These are phyloP conservation scores for Labroides dimidiatus DNA, from an alignment of 2,797 vertebrate genomes.

Conservation along the genomic window DNA sequence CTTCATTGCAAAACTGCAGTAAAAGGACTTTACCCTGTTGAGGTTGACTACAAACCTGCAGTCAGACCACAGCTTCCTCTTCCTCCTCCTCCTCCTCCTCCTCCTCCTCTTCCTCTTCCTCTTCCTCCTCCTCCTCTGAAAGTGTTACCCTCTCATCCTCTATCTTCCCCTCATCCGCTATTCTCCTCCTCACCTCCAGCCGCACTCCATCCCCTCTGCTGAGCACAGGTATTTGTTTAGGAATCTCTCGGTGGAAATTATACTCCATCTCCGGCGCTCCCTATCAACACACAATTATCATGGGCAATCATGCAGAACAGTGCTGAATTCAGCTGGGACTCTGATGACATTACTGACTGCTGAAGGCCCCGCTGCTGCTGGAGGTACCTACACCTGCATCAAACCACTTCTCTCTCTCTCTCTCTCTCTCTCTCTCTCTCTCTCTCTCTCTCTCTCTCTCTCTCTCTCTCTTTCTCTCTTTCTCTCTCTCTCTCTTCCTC, in stretches of 20 bases:
- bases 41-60: constrained; percentile 15
- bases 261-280: constrained; percentile 97
- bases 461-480: too few species aligned
- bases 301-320: constrained; percentile 99
- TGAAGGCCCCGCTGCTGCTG: constrained; percentile 84
- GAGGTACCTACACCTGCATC: constrained; percentile 82
- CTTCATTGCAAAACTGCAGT: neutral
- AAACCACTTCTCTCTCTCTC: constrained; percentile 15
- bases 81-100: constrained; percentile 25
- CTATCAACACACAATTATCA: constrained; percentile 99
- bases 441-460: too few species aligned
- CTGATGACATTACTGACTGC: constrained; percentile 97
- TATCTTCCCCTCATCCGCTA: constrained; percentile 73
- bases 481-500: too few species aligned
- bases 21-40: neutral
- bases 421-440: too few species aligned
- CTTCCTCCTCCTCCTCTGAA: constrained; percentile 35
- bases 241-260: constrained; percentile 98
- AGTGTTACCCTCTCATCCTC: constrained; percentile 70
- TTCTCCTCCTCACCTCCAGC: constrained; percentile 77
- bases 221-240: constrained; percentile 97
- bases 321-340: constrained; percentile 98
- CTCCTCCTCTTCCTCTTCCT: constrained; percentile 32
- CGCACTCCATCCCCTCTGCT: constrained; percentile 84
- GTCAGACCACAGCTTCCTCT: constrained; percentile 22